A percentile compares a stretch with the other conserved stretches of the same genome.
Evolutionary conservation across 2,888 invertebrate genomes (phyloP).

Genomic region (Eristalis intricaria): DNA sequence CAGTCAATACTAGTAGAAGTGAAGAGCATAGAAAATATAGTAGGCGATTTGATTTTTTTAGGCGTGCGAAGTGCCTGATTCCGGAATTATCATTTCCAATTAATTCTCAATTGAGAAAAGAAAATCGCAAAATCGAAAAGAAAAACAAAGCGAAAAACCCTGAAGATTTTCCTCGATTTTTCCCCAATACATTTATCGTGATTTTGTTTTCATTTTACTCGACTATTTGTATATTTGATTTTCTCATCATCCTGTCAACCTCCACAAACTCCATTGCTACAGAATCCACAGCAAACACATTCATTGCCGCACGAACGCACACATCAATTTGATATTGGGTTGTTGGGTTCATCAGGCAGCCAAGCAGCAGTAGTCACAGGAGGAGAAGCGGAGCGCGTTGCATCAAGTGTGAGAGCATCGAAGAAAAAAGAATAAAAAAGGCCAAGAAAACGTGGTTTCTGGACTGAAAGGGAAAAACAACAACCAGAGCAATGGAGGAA

Average conservation of each 20-base stretch:
- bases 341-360: slow-evolving; percentile 43
- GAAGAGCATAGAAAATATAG: slow-evolving; percentile 50
- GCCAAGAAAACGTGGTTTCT: slow-evolving; percentile 68
- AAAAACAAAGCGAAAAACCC: slow-evolving; percentile 24
- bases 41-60: slow-evolving; percentile 69
- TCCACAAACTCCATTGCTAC: slow-evolving; percentile 49
- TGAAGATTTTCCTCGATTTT: slow-evolving; percentile 13
- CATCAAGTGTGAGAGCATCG: slow-evolving; percentile 63
- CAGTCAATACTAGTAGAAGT: slow-evolving; percentile 19
- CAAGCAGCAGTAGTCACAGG: slow-evolving; percentile 46
- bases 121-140: slow-evolving; percentile 24
- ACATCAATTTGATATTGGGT: slow-evolving; percentile 24
- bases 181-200: slow-evolving; percentile 6
- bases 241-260: slow-evolving; percentile 27
- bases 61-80: slow-evolving; percentile 68
- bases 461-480: slow-evolving; percentile 41
- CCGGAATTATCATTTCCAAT: slow-evolving; percentile 55
- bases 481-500: slow-evolving; percentile 66
- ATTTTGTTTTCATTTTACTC: slow-evolving; percentile 42
- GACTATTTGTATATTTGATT: slow-evolving; percentile 18
- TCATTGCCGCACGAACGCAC: slow-evolving; percentile 48
- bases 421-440: slow-evolving; percentile 46
- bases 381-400: slow-evolving; percentile 61
- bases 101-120: slow-evolving; percentile 46
- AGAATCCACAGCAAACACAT: slow-evolving; percentile 18